Conservation (phyloP, 1,140 invertebrate species). For the Conopomorpha cramerella region DNA sequence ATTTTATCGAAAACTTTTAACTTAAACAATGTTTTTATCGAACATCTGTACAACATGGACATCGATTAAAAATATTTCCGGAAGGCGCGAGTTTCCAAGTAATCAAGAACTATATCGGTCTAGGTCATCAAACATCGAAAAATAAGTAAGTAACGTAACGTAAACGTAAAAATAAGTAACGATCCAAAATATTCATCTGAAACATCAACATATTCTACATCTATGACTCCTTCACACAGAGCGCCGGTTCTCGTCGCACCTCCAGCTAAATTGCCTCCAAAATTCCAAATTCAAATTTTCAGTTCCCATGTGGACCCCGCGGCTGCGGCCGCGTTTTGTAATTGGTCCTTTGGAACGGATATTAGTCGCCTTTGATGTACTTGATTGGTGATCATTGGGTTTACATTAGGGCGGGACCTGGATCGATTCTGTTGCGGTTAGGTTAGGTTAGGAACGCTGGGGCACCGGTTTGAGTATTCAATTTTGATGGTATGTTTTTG, state of each 20-base stretch:
- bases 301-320: slow-evolving; percentile 27
- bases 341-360: slow-evolving; percentile 40
- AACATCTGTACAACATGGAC: too few relatives aligned
- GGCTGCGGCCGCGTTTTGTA: slow-evolving; percentile 34
- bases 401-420: slow-evolving; percentile 6
- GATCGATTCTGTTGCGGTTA: slow-evolving; percentile 8
- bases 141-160: too few relatives aligned
- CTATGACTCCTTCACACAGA: slow-evolving; percentile 36
- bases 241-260: slow-evolving; percentile 39
- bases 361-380: slow-evolving; percentile 34
- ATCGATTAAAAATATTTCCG: too few relatives aligned
- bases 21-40: too few relatives aligned
- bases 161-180: too few relatives aligned
- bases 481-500: too few relatives aligned
- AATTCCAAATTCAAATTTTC: slow-evolving; percentile 53
- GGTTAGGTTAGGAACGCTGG: slow-evolving; percentile 3
- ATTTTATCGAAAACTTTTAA: too few relatives aligned
- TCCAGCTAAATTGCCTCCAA: slow-evolving; percentile 47
- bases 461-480: too few relatives aligned
- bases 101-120: too few relatives aligned
- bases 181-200: background rate
- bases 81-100: too few relatives aligned
- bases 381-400: slow-evolving; percentile 20
- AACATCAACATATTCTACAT: slow-evolving; percentile 9
- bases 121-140: too few relatives aligned